A percentile compares a stretch with the other conserved stretches of the same genome.
These are phyloP conservation scores for Halichoeres trimaculatus DNA, from an alignment of 2,113 vertebrate species.

Conservation along the genomic window DNA sequence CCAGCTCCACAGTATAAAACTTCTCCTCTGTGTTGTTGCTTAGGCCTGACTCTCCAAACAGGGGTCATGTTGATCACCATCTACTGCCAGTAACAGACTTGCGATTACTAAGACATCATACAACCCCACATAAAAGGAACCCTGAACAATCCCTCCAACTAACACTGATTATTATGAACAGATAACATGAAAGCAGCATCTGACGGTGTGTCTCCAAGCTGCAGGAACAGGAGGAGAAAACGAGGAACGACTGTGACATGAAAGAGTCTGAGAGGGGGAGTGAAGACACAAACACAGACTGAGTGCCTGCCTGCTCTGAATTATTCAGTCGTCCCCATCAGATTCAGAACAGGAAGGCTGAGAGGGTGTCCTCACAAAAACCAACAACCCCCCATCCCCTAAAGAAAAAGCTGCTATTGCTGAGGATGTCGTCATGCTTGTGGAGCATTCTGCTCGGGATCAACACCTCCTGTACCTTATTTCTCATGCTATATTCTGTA, in stretches of 20 bases:
- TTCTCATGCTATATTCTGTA: constrained; percentile 78
- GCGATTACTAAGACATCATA: not conserved
- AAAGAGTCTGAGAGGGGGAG: constrained; percentile 23
- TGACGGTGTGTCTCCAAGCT: constrained; percentile 29
- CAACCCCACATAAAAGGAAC: not conserved
- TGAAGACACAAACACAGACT: constrained; percentile 50
- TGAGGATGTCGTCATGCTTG: constrained; percentile 66
- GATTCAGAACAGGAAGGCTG: constrained; percentile 55
- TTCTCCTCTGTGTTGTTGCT: not conserved
- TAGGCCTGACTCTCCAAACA: not conserved
- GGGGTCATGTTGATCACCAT: not conserved
- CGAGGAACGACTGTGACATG: constrained; percentile 20
- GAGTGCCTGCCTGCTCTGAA: constrained; percentile 51
- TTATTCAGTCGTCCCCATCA: constrained; percentile 60
- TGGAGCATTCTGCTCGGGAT: constrained; percentile 37
- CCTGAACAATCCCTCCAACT: constrained; percentile 3
- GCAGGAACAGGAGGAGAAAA: constrained; percentile 19
- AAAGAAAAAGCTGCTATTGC: constrained; percentile 41
- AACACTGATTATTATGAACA: constrained; percentile 58
- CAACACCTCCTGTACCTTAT: constrained; percentile 58
- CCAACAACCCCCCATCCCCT: constrained; percentile 10
- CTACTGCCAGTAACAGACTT: not conserved
- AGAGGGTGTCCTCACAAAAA: constrained; percentile 51
- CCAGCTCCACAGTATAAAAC: too few species aligned
- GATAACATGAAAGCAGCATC: constrained; percentile 25